Base-by-base conservation (phyloP, 2,797 vertebrate genomes). In the Novumbra hubbsi region DNA sequence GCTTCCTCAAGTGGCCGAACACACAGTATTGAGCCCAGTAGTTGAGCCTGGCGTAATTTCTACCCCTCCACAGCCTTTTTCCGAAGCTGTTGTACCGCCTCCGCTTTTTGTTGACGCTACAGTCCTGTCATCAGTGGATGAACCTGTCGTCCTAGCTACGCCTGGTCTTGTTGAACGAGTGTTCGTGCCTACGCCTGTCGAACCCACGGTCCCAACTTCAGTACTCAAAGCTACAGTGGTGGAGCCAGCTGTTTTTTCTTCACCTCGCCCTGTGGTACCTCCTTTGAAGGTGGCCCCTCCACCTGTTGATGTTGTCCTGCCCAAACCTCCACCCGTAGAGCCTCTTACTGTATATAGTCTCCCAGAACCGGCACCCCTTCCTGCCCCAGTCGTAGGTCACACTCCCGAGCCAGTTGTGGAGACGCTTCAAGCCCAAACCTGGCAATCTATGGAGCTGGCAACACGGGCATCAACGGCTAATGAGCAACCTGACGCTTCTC, bases 361-460 rank as follows among this genome's bases (percentile, higher is more conserved):
- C 52, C 19, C 45, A 41, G 75, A 80, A 66, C 55, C 78, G 30
- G 12, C 70, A 50, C 15, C 66, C 5, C 73, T 3, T 8, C 24
- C 57, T 30, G 27, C 55, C 41, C 15, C 48, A 50, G 14, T 49
- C 27, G 0, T 6, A 6, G 24, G 27, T 65, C 65, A 41, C 55
- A 30, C n/a, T 15, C 72, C 45, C 6, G 68, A 65, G 8, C 45
- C 64, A 16, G 15, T 63, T 12, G 65, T 80, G 68, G 80, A 87
- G 21, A 80, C 86, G 63, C 38, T 72, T 9, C 57, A 77, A 5
- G 11, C 32, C 0, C 70, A 48, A 0, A 68, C 79, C 1, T 78
- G 74, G 81, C 81, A 57, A 71, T 76, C 41, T 52, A 45, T 78
- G 66, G 84, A 83, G 41, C 9, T 88, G 57, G 70, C 82, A 0